A percentile compares a stretch with the other conserved stretches of the same genome.
These are phyloP conservation scores for Urocitellus parryii DNA, from an alignment of 2,113 vertebrate genomes.

Conservation along the genomic window DNA sequence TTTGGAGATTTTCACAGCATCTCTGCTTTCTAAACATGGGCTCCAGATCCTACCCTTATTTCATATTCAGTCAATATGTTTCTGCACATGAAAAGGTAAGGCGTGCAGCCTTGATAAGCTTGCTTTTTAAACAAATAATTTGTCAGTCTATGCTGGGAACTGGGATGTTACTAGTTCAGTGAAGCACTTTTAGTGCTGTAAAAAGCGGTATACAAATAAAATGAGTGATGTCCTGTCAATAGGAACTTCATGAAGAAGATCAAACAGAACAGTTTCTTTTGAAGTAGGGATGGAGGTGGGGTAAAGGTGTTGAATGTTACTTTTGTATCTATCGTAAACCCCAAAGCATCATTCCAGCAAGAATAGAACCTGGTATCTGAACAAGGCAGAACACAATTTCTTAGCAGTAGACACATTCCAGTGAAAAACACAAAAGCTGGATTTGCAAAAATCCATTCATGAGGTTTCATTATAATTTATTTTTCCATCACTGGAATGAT, in stretches of 20 bases:
- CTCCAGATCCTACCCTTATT: constrained; percentile 18
- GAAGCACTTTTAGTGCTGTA: constrained; percentile 79
- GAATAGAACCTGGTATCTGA: constrained; percentile 78
- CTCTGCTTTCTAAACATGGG: neutral
- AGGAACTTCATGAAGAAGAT: constrained; percentile 82
- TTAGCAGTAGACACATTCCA: constrained; percentile 72
- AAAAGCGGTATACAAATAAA: constrained; percentile 83
- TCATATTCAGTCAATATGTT: constrained; percentile 58
- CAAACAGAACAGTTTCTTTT: constrained; percentile 82
- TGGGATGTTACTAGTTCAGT: constrained; percentile 69
- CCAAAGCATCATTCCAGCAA: constrained; percentile 81
- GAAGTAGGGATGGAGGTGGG: constrained; percentile 72
- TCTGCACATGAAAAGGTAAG: constrained; percentile 69
- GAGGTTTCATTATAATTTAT: constrained; percentile 52
- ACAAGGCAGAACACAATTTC: constrained; percentile 81
- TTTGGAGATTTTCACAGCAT: neutral
- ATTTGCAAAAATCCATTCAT: constrained; percentile 77
- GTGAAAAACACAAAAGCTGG: constrained; percentile 69
- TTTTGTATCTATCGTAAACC: constrained; percentile 81
- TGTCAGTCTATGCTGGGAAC: constrained; percentile 77
- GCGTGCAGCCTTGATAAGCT: constrained; percentile 66
- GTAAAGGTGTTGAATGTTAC: constrained; percentile 81
- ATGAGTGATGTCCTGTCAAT: constrained; percentile 84
- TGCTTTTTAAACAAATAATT: constrained; percentile 80
- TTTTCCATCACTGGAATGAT: constrained; percentile 54